Conservation (phyloP, 2,888 invertebrate genomes). For the Acanthosepion esculentum region DNA sequence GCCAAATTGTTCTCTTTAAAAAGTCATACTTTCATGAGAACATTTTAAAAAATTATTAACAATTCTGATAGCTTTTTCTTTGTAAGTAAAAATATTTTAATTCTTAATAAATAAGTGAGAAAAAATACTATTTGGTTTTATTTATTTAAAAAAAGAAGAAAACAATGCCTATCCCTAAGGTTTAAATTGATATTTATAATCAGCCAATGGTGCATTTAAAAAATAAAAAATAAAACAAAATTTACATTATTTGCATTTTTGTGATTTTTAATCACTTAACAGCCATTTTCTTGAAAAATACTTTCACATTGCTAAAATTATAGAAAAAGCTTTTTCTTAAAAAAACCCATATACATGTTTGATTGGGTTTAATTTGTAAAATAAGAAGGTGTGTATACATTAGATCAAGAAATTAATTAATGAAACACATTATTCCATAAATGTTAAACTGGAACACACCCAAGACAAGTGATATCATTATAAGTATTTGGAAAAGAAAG, state of each 20-base stretch:
- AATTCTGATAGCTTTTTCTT: background rate
- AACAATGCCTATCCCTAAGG: background rate
- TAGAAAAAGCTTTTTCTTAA: background rate
- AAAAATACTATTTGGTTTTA: background rate
- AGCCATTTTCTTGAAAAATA: background rate
- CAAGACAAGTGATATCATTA: background rate
- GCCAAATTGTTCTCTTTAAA: background rate
- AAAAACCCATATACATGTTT: background rate
- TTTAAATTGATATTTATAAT: background rate
- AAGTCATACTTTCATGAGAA: too few relatives aligned
- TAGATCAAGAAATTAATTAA: background rate
- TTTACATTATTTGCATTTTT: background rate
- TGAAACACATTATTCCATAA: background rate
- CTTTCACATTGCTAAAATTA: background rate
- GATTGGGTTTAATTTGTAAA: background rate
- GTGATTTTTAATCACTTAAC: background rate
- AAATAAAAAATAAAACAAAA: background rate
- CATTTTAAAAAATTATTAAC: too few relatives aligned
- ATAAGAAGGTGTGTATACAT: background rate
- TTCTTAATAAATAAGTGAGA: background rate
- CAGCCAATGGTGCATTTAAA: background rate
- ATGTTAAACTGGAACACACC: background rate
- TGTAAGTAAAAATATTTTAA: background rate
- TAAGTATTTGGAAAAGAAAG: too few relatives aligned
- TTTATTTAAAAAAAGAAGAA: background rate